A percentile compares a stretch with the other conserved stretches of the same genome.
These are phyloP conservation scores for Listrodromus nycthemerus DNA, from an alignment of 2,888 invertebrate genomes.

Conservation along the genomic window DNA sequence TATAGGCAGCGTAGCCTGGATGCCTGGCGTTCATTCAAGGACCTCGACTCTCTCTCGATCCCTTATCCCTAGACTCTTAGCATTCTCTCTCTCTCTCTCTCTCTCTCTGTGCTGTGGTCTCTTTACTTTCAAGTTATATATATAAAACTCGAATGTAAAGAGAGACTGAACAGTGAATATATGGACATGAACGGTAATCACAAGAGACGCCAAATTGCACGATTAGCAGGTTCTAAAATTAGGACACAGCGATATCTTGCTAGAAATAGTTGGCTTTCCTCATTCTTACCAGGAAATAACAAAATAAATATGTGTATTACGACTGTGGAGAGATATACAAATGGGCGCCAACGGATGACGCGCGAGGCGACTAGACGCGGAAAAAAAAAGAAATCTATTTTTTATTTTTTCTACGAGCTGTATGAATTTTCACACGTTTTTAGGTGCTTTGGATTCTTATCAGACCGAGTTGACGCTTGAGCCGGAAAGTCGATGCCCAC, in stretches of 20 bases:
- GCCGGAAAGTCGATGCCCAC: neutral
- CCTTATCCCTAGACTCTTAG: neutral
- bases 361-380: neutral
- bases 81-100: neutral
- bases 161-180: neutral
- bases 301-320: conserved; percentile 44
- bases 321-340: conserved; percentile 24
- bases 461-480: neutral
- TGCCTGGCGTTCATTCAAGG: conserved; percentile 58
- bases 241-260: conserved; percentile 18
- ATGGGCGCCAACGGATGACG: neutral
- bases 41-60: conserved; percentile 27
- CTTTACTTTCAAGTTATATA: conserved; percentile 11
- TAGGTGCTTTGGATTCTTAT: neutral
- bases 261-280: conserved; percentile 56
- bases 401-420: neutral
- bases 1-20: conserved; percentile 22
- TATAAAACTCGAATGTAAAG: neutral
- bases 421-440: conserved; percentile 10
- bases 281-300: conserved; percentile 57
- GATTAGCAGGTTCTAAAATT: conserved; percentile 58
- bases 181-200: neutral
- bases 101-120: too few relatives aligned
- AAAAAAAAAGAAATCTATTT: neutral
- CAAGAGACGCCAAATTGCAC: conserved; percentile 14